A percentile compares a stretch with the other conserved stretches of the same genome.
Conservation (phyloP, 2,113 vertebrate genomes). For the Forbesichthys agassizii region DNA sequence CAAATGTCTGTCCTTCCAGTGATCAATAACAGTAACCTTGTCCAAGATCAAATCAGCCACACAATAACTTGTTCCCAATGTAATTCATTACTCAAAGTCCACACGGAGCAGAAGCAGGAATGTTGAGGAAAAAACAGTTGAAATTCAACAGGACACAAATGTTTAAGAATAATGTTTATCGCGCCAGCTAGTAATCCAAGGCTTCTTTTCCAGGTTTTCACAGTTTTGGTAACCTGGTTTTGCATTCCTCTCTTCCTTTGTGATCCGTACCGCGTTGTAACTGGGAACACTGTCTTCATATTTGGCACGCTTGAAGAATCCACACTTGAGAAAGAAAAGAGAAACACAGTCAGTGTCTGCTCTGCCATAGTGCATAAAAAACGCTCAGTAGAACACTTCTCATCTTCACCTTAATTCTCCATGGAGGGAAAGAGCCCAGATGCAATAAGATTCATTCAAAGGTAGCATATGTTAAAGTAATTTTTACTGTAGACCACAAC, state of each 20-base stretch:
- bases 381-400: background rate
- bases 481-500: background rate
- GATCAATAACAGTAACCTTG: slow-evolving; percentile 22
- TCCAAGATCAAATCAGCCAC: slow-evolving; percentile 16
- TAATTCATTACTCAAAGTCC: slow-evolving; percentile 44
- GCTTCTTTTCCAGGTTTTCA: slow-evolving; percentile 84
- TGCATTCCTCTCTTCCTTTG: slow-evolving; percentile 82
- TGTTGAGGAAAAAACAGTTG: slow-evolving; percentile 10
- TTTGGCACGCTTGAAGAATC: slow-evolving; percentile 92
- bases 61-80: background rate
- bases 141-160: slow-evolving; percentile 24
- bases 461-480: background rate
- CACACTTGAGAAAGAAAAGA: slow-evolving; percentile 77
- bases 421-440: slow-evolving; percentile 11
- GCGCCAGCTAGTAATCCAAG: slow-evolving; percentile 93
- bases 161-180: slow-evolving; percentile 88
- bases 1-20: slow-evolving; percentile 35
- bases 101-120: slow-evolving; percentile 33
- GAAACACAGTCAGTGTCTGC: background rate
- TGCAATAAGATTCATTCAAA: slow-evolving; percentile 4
- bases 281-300: slow-evolving; percentile 90
- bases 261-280: slow-evolving; percentile 92
- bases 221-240: slow-evolving; percentile 72
- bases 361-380: background rate
- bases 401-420: background rate